phyloP scores from a whole-genome alignment of 2,113 vertebrate genomes.

The Microcebus lehilahytsara region DNA sequence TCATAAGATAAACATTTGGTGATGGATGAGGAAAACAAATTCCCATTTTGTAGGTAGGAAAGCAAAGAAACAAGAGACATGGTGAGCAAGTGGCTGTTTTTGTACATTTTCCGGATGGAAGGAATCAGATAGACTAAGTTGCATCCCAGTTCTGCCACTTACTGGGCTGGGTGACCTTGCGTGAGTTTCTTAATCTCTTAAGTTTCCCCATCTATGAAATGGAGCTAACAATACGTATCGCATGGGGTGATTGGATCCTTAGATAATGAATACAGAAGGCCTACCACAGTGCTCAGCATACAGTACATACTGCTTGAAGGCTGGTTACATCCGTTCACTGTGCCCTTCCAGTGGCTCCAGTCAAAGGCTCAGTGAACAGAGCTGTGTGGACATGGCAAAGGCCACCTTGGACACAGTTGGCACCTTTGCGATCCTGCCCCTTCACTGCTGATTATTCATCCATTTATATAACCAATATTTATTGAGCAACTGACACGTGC shows the following conservation, averaged over 20 bases:
- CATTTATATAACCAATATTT: neutral
- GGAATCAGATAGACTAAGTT: neutral
- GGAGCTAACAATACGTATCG: neutral
- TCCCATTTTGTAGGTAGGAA: neutral
- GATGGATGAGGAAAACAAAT: neutral
- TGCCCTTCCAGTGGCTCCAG: neutral
- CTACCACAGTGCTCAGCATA: neutral
- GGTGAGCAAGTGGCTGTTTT: neutral
- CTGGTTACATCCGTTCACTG: neutral
- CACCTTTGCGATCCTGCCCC: neutral
- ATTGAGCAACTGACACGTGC: neutral
- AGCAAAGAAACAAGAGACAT: neutral
- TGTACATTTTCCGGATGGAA: neutral
- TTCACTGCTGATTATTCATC: neutral
- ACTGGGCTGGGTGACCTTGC: neutral
- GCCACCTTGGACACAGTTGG: neutral
- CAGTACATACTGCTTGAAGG: neutral
- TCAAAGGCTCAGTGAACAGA: neutral
- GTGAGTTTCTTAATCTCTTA: neutral
- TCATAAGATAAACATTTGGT: neutral
- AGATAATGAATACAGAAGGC: neutral
- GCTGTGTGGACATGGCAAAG: accelerated
- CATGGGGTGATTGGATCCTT: neutral
- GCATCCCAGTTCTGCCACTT: neutral
- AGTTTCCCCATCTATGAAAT: neutral